Conservation (phyloP, 2,888 invertebrate genomes). For the Protodeltote pygarga region DNA sequence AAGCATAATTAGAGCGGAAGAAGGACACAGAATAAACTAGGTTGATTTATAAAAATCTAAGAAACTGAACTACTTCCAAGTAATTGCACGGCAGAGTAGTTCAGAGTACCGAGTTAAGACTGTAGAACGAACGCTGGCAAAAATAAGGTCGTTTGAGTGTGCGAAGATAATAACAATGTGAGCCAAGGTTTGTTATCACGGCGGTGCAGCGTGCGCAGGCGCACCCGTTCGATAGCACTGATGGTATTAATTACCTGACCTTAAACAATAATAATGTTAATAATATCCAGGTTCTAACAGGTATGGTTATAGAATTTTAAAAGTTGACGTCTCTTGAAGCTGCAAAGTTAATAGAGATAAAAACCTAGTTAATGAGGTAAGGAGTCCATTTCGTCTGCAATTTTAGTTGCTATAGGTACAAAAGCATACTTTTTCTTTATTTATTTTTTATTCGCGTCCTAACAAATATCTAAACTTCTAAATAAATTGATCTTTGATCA, state of each 20-base stretch:
- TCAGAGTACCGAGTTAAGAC: too few species aligned
- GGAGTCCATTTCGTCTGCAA: too few species aligned
- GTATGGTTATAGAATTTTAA: neutral
- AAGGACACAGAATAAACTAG: neutral
- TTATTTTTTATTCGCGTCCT: too few species aligned
- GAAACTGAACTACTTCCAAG: conserved; percentile 4
- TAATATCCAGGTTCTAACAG: conserved; percentile 11
- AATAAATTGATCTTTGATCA: too few species aligned
- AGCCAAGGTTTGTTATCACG: conserved; percentile 51
- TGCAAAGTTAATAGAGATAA: neutral
- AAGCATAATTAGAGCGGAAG: too few species aligned
- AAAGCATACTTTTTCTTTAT: too few species aligned
- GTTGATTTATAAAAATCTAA: neutral
- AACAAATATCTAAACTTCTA: too few species aligned
- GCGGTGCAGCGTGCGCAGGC: conserved; percentile 42
- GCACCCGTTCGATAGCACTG: conserved; percentile 11
- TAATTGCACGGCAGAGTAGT: neutral
- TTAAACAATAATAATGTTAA: conserved; percentile 23
- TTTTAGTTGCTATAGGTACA: too few species aligned
- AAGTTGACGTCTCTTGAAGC: neutral
- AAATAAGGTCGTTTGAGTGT: conserved; percentile 45
- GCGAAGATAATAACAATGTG: conserved; percentile 44
- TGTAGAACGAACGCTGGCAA: conserved; percentile 22
- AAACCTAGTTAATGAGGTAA: too few species aligned
- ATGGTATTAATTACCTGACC: conserved; percentile 33